Evolutionary conservation across 2,113 vertebrate genomes (phyloP).

Genomic region (Protobothrops mucrosquamatus): DNA sequence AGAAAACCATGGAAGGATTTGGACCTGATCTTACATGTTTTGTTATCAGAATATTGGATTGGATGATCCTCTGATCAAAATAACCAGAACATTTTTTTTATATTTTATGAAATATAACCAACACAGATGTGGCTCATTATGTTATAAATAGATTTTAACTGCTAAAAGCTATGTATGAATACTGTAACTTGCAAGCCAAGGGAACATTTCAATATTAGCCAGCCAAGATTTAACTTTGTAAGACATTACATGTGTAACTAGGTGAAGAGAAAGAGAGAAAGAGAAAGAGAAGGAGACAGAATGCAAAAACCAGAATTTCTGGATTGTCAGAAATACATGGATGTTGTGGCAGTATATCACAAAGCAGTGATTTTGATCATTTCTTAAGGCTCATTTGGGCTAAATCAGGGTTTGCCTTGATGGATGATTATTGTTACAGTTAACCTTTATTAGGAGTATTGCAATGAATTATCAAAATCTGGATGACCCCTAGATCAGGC

Average conservation of each 20-base stretch:
- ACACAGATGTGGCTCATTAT: background rate
- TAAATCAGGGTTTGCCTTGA: background rate
- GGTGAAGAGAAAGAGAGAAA: background rate
- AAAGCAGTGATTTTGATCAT: background rate
- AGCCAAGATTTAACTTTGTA: background rate
- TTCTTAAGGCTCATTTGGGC: background rate
- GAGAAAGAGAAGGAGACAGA: background rate
- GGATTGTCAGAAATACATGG: background rate
- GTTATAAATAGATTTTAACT: conserved; percentile 5
- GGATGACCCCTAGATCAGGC: background rate
- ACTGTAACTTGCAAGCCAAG: background rate
- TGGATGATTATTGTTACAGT: background rate
- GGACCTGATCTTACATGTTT: background rate
- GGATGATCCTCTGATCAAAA: background rate
- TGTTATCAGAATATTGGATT: background rate
- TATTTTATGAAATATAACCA: background rate
- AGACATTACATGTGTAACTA: background rate
- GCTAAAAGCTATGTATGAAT: conserved; percentile 3
- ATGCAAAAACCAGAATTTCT: background rate
- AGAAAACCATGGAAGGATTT: background rate
- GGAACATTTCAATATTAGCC: background rate
- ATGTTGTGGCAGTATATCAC: background rate
- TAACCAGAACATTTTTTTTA: background rate
- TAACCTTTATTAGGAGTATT: background rate
- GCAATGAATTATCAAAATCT: background rate